Percentiles rank a stretch among this genome's conserved stretches.
Conservation (phyloP, 1,140 invertebrate species). For the Pachypsylla venusta region DNA sequence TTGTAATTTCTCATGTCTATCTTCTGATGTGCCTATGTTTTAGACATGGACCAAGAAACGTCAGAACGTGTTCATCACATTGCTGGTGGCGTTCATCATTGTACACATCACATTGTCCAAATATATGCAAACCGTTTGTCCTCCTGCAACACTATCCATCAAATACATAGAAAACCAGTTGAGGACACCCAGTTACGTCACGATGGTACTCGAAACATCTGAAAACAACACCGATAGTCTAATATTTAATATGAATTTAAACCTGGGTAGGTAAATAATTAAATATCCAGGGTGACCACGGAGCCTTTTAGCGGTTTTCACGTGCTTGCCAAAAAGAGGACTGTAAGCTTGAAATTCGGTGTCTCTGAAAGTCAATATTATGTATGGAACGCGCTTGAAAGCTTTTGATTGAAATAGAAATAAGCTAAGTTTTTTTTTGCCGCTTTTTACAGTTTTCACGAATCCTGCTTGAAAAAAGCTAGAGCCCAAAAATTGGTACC, state of each 20-base stretch:
- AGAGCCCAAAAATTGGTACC: no score
- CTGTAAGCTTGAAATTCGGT: no score
- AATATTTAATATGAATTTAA: constrained; percentile 5
- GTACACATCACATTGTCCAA: not conserved
- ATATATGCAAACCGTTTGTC: not conserved
- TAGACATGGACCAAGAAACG: not conserved
- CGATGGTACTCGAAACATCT: not conserved
- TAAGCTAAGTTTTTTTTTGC: no score
- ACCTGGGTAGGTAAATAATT: not conserved
- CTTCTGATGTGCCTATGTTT: not conserved
- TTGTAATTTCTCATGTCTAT: not conserved
- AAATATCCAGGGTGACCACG: no score
- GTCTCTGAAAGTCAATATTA: no score
- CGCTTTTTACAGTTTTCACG: no score
- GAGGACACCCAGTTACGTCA: not conserved
- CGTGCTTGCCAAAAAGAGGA: no score
- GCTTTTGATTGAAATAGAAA: no score
- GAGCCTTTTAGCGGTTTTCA: no score
- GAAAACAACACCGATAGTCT: not conserved
- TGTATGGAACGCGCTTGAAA: no score
- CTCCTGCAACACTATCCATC: constrained; percentile 3
- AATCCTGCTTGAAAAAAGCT: no score
- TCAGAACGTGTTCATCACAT: not conserved
- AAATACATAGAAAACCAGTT: not conserved
- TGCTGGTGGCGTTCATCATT: not conserved